Conservation (phyloP, 2,888 invertebrate species). For the Ectropis crepuscularia region DNA sequence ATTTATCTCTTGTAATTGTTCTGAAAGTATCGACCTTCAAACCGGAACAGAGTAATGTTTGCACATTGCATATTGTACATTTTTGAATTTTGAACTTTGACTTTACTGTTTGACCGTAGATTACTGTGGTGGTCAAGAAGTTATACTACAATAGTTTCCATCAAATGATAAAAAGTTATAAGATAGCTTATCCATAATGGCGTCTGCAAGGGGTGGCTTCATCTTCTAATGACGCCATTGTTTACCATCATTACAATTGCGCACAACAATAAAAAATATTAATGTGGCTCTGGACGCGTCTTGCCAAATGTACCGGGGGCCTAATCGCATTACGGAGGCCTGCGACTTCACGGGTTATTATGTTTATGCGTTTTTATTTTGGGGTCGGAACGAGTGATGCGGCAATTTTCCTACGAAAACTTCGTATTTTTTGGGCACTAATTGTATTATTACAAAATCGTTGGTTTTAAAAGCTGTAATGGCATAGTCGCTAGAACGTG, state of each 20-base stretch:
- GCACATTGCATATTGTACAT: too few relatives aligned
- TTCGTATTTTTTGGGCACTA: too few relatives aligned
- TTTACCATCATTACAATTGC: slow-evolving; percentile 73
- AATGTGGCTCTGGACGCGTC: slow-evolving; percentile 62
- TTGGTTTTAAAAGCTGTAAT: too few relatives aligned
- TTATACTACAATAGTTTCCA: too few relatives aligned
- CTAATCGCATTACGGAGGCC: slow-evolving; percentile 70
- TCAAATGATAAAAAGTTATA: too few relatives aligned
- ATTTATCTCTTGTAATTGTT: too few relatives aligned
- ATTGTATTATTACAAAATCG: too few relatives aligned
- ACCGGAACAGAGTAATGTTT: too few relatives aligned
- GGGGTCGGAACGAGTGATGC: slow-evolving; percentile 54
- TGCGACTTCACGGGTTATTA: slow-evolving; percentile 80
- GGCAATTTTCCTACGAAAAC: slow-evolving; percentile 42
- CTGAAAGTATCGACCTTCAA: too few relatives aligned
- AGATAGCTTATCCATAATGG: slow-evolving; percentile 8
- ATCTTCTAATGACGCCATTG: slow-evolving; percentile 50
- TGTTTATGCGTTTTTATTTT: slow-evolving; percentile 74
- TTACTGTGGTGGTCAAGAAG: neutral
- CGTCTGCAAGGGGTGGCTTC: slow-evolving; percentile 7
- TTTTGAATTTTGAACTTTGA: too few relatives aligned
- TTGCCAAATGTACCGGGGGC: slow-evolving; percentile 66
- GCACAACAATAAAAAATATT: slow-evolving; percentile 80
- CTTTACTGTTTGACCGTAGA: too few relatives aligned
- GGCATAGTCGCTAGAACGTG: too few relatives aligned